Conservation (phyloP, 1,140 invertebrate species). For the Diploscapter pachys region DNA sequence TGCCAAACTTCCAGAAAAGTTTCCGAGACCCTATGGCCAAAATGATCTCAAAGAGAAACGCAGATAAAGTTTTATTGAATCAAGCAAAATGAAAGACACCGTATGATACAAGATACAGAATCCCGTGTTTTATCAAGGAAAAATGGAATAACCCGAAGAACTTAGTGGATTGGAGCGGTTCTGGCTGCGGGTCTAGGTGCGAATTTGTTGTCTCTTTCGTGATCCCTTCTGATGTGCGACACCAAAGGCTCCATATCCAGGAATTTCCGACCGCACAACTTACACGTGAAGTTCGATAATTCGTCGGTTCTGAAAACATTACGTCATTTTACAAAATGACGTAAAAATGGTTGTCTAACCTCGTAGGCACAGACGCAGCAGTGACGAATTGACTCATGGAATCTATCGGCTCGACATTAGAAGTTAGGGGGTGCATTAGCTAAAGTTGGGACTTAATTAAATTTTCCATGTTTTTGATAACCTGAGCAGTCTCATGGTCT, state of each 20-base stretch:
- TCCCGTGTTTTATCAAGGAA: no score
- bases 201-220: conserved; percentile 19
- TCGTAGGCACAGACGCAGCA: no score
- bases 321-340: no score
- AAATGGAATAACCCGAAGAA: no score
- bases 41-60: no score
- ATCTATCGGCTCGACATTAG: neutral
- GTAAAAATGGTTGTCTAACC: no score
- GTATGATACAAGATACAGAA: no score
- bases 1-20: no score
- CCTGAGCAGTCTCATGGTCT: conserved; percentile 34
- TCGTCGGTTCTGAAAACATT: neutral
- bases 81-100: no score
- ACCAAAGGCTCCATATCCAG: conserved; percentile 20
- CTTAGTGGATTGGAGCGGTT: conserved; percentile 4
- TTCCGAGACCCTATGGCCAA: no score
- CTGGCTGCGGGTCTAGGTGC: conserved; percentile 15
- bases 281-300: conserved; percentile 15
- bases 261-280: conserved; percentile 29
- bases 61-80: no score
- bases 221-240: conserved; percentile 26
- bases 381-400: neutral
- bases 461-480: neutral
- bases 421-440: conserved; percentile 13
- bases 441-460: neutral